A percentile compares a stretch with the other conserved stretches of the same genome.
Evolutionary conservation across 2,888 invertebrate genomes (phyloP).

Genomic region (Xanthostigma xanthostigma): DNA sequence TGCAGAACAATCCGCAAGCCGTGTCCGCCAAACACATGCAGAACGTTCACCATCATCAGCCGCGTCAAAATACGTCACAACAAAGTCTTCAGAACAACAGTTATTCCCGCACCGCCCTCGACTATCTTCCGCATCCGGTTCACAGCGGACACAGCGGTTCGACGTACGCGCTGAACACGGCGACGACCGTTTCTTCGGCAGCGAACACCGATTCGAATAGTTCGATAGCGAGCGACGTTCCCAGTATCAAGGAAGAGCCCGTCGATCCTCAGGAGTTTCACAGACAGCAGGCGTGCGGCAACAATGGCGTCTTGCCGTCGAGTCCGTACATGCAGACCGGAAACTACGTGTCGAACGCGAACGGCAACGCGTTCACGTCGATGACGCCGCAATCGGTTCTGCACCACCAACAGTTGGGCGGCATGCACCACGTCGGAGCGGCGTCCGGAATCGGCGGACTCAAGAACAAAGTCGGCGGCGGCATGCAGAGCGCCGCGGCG

Average conservation of each 20-base stretch:
- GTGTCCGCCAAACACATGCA: constrained; percentile 27
- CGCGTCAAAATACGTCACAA: too few relatives aligned
- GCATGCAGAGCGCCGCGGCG: constrained; percentile 25
- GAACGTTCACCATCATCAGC: constrained; percentile 19
- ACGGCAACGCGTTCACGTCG: constrained; percentile 22
- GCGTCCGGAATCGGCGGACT: constrained; percentile 15
- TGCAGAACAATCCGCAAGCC: constrained; percentile 31
- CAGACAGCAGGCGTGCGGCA: constrained; percentile 45
- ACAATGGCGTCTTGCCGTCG: constrained; percentile 21
- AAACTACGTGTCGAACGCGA: constrained; percentile 24
- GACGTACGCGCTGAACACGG: constrained; percentile 10
- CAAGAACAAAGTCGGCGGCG: constrained; percentile 18
- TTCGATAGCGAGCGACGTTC: constrained; percentile 41
- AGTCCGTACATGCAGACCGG: constrained; percentile 26
- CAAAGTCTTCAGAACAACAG: constrained; percentile 12
- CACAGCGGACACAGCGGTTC: constrained; percentile 52
- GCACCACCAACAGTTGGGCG: constrained; percentile 30
- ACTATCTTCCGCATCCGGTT: constrained; percentile 87
- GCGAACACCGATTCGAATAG: constrained; percentile 27
- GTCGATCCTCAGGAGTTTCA: constrained; percentile 57
- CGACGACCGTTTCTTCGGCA: not conserved
- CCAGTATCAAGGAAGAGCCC: constrained; percentile 78
- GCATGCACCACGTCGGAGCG: constrained; percentile 2
- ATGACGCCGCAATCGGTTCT: constrained; percentile 26
- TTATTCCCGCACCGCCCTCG: constrained; percentile 57